A percentile compares a stretch with the other conserved stretches of the same genome.
phyloP scores from a whole-genome alignment of 2,113 vertebrate species.

The Puffinus mauretanicus region DNA sequence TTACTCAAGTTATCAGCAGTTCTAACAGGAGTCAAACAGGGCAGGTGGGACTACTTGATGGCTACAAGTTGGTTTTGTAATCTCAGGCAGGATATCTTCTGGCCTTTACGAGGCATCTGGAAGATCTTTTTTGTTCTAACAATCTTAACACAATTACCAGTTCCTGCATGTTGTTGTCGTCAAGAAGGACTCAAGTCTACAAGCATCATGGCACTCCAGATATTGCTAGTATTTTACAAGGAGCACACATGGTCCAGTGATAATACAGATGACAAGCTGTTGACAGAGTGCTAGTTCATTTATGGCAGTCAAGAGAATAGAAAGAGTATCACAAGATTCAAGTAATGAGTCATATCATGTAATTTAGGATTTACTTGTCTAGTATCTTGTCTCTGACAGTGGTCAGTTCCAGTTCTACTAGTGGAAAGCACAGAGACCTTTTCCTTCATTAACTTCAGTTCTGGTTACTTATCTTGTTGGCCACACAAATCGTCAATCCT shows the following conservation, averaged over 20 bases:
- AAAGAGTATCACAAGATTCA: not conserved
- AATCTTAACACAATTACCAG: fast-evolving
- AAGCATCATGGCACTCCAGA: fast-evolving
- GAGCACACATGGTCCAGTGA: not conserved
- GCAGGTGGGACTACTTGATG: not conserved
- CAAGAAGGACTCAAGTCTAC: not conserved
- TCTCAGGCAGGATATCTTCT: not conserved
- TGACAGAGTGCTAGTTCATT: not conserved
- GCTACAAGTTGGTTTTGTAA: not conserved
- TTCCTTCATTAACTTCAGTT: not conserved
- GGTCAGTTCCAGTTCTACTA: not conserved
- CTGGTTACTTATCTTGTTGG: not conserved
- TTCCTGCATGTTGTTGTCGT: not conserved
- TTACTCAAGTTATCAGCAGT: not conserved
- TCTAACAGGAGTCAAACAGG: not conserved
- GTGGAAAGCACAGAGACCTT: not conserved
- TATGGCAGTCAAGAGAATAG: not conserved
- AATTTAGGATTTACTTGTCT: not conserved
- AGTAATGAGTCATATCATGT: not conserved
- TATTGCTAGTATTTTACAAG: not conserved
- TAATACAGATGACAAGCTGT: not conserved
- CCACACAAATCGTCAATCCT: not conserved
- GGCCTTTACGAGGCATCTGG: not conserved
- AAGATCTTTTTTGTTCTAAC: not conserved
- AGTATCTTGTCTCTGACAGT: not conserved